Percentiles rank a stretch among this genome's conserved stretches.
phyloP scores from a whole-genome alignment of 2,888 invertebrate genomes.

The Linnaemya vulpina region DNA sequence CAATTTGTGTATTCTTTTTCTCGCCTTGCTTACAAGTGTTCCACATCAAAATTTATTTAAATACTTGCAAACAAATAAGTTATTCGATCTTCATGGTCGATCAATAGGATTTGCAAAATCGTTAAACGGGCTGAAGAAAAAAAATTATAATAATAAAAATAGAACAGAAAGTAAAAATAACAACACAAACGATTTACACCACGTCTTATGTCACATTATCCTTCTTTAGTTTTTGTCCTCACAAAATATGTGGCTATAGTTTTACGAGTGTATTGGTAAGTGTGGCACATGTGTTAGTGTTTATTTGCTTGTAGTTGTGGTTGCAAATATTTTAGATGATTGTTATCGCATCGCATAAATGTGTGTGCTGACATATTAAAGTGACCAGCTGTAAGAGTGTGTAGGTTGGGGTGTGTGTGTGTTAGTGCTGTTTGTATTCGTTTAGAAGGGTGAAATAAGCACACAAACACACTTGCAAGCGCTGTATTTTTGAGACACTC shows the following conservation, averaged over 20 bases:
- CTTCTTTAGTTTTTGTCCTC: neutral
- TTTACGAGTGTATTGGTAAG: neutral
- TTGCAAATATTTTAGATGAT: conserved; percentile 43
- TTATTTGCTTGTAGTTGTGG: conserved; percentile 20
- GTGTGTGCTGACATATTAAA: conserved; percentile 40
- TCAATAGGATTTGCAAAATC: conserved; percentile 66
- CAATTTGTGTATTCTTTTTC: neutral
- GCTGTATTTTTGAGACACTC: neutral
- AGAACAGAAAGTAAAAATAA: neutral
- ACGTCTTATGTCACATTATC: conserved; percentile 36
- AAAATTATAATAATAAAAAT: too few relatives aligned
- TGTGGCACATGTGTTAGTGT: conserved; percentile 29
- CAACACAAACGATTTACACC: conserved; percentile 58
- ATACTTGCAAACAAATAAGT: conserved; percentile 55
- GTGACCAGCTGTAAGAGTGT: conserved; percentile 33
- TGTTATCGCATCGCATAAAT: conserved; percentile 43
- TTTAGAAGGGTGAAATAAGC: neutral
- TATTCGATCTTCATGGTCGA: conserved; percentile 67
- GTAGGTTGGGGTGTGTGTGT: neutral
- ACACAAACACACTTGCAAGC: neutral
- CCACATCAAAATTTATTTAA: conserved; percentile 8
- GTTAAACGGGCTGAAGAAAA: conserved; percentile 17
- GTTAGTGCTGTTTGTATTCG: neutral
- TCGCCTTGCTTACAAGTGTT: neutral
- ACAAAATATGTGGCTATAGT: conserved; percentile 11